These are phyloP conservation scores for Capricornis sumatraensis DNA, from an alignment of 2,113 vertebrate species.

Conservation along the genomic window DNA sequence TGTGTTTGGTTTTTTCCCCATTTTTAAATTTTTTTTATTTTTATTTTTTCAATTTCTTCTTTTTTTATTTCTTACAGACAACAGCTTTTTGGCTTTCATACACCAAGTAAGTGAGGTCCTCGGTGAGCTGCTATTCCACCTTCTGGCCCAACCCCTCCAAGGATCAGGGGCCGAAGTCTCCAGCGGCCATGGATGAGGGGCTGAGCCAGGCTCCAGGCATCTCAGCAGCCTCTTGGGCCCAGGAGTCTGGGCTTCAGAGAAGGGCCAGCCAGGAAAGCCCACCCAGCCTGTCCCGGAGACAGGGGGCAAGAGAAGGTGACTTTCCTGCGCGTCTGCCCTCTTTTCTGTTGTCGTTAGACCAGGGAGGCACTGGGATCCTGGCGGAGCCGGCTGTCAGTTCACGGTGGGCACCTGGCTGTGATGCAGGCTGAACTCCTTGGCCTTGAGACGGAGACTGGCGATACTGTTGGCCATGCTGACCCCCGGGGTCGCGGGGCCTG, in stretches of 20 bases:
- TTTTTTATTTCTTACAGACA: conserved; percentile 68
- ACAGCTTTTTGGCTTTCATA: conserved; percentile 59
- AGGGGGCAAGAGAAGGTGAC: neutral
- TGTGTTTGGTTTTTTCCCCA: neutral
- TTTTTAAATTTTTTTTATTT: neutral
- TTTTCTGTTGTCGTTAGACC: neutral
- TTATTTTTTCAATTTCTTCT: neutral
- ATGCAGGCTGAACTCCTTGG: conserved; percentile 89
- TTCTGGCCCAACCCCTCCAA: neutral
- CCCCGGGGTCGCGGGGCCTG: conserved; percentile 75
- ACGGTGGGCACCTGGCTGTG: conserved; percentile 87
- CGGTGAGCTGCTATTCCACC: neutral
- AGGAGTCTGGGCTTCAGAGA: neutral
- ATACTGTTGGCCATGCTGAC: conserved; percentile 89
- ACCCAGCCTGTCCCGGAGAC: neutral
- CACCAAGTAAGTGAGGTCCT: conserved; percentile 52
- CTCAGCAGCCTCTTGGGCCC: neutral
- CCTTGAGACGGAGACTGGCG: conserved; percentile 87
- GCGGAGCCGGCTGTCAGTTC: conserved; percentile 76
- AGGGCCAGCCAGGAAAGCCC: neutral
- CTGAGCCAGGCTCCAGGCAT: neutral
- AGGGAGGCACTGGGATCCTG: neutral
- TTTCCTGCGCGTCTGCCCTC: neutral
- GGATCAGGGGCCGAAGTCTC: neutral
- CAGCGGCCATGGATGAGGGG: rapidly evolving